These are phyloP conservation scores for Podarcis lilfordi DNA, from an alignment of 2,797 vertebrate genomes.

Conservation along the genomic window DNA sequence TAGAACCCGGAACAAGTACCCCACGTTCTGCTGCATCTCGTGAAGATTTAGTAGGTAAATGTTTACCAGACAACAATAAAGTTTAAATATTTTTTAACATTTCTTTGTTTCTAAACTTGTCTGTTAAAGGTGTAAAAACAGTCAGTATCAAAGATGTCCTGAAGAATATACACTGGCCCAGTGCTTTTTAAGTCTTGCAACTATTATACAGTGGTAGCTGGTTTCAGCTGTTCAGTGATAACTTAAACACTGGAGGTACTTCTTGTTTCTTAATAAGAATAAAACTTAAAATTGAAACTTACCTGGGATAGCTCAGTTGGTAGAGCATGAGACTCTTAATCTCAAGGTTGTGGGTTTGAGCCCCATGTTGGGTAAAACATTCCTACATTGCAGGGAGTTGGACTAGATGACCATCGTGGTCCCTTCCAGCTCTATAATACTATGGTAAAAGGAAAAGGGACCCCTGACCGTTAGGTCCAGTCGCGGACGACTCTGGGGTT, in stretches of 20 bases:
- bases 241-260: not conserved
- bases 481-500: too few species aligned
- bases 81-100: constrained; percentile 30
- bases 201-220: not conserved
- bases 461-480: too few species aligned
- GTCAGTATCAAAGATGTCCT: too few species aligned
- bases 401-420: too few species aligned
- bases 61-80: constrained; percentile 24
- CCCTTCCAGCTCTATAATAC: too few species aligned
- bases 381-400: too few species aligned
- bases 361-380: too few species aligned
- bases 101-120: constrained; percentile 16
- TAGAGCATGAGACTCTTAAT: too few species aligned
- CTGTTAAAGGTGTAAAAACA: not conserved
- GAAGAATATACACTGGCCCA: not conserved
- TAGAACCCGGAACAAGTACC: constrained; percentile 96
- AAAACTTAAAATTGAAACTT: not conserved
- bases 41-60: constrained; percentile 93
- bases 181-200: not conserved
- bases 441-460: too few species aligned
- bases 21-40: constrained; percentile 91
- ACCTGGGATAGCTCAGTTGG: not conserved
- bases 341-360: too few species aligned
- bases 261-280: not conserved
- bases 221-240: not conserved